Evolutionary conservation across 2,888 invertebrate species (phyloP), one percentile per base, ranked within the genome.

Genomic region (Euspilapteryx auroguttella): DNA sequence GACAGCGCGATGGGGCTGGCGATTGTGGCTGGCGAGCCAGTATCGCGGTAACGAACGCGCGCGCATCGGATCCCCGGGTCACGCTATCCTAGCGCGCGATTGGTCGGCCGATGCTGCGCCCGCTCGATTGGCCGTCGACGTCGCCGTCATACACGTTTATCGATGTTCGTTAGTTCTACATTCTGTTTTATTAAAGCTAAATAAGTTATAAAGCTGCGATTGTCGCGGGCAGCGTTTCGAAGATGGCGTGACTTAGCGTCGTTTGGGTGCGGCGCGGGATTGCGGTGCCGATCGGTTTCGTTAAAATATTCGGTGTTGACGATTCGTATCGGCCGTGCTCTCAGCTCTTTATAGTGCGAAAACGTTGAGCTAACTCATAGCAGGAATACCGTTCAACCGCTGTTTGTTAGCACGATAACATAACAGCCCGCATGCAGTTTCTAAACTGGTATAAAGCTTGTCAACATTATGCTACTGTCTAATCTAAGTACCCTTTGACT

Each of bases 1-100:
- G 73, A 75, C 75, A 73, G 69, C 54, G 62, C 63, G 75, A 73
- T 73, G 73, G 65, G 68, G 65, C 69, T 63, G 65, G 58, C 65
- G 73, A 73, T 73, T n/a, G n/a, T n/a, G n/a, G n/a, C n/a, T 71
- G 69, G 65, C 56, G 59, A 59, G 57, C 53, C 20, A 25, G 23
- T n/a, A 5, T 17, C 5, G 5, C 17, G 17, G 5, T 5, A 8
- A 5, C 8, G 5, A 5, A 8, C 5, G 17, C 17, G 17, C 29
- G 53, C 59, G 58, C 55, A 49, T 49, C 50, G 59, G 55, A 64
- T 55, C 64, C 69, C 66, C 61, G 57, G 73, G 71, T 73, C 73
- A 73, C 73, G 73, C 73, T 71, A 73, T 69, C 71, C 71, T 71
- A 69, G 68, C 52, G 52, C 51, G 47, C 52, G 71, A 73, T 71